Conservation (phyloP, 2,797 vertebrate genomes). For the Microhierax caerulescens region DNA sequence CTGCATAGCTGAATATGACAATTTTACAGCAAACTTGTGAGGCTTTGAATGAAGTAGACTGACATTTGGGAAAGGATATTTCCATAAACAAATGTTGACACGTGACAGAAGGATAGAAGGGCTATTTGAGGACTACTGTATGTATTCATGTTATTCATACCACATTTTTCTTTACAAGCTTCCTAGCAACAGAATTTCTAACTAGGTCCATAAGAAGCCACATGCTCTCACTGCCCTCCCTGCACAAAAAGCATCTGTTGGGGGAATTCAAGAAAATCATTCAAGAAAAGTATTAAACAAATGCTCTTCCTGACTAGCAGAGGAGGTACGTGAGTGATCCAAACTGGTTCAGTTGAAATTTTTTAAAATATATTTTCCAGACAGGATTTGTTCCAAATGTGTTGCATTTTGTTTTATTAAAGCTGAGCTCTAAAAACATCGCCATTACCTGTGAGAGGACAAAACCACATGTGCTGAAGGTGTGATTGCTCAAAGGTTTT, state of each 20-base stretch:
- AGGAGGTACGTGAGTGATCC: rapidly evolving
- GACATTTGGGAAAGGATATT: neutral
- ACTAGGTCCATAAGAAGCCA: neutral
- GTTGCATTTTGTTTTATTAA: neutral
- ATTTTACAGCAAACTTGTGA: neutral
- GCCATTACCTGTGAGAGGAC: neutral
- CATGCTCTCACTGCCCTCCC: neutral
- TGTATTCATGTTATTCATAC: neutral
- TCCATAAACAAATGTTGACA: slow-evolving; percentile 34
- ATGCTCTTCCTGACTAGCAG: neutral
- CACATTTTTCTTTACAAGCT: neutral
- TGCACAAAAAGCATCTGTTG: neutral
- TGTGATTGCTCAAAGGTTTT: neutral
- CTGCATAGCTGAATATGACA: neutral
- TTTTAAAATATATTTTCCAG: neutral
- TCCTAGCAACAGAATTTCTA: slow-evolving; percentile 50
- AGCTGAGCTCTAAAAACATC: neutral
- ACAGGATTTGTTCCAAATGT: neutral
- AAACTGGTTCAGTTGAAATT: neutral
- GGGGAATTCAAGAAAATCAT: neutral
- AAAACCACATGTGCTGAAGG: neutral
- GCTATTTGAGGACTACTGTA: slow-evolving; percentile 22
- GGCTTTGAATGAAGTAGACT: slow-evolving; percentile 15
- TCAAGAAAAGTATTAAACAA: neutral
- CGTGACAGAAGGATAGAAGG: slow-evolving; percentile 17